Evolutionary conservation across 2,797 vertebrate species (phyloP).

Genomic region (Bucorvus abyssinicus): DNA sequence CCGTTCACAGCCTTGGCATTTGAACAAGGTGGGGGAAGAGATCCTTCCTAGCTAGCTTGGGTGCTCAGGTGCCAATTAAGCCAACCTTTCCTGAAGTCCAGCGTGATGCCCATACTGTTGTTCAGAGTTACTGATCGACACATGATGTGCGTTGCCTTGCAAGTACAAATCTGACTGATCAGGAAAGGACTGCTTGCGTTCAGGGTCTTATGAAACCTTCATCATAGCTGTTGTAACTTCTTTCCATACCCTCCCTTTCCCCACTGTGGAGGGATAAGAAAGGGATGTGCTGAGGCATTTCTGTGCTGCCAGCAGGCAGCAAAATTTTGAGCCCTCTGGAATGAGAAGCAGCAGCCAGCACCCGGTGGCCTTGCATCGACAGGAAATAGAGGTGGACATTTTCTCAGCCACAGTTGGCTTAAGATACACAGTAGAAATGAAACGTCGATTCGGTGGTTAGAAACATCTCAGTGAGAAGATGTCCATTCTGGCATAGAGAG

Average conservation of each 20-base stretch:
- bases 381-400: neutral
- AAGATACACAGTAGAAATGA: neutral
- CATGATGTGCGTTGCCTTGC: neutral
- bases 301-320: neutral
- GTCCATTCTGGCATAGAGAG: neutral
- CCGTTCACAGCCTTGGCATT: neutral
- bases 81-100: neutral
- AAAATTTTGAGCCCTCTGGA: neutral
- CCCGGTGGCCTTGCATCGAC: neutral
- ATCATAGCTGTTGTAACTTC: fast-evolving
- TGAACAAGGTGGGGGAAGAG: neutral
- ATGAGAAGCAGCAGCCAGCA: neutral
- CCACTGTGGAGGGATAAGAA: neutral
- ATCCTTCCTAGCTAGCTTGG: neutral
- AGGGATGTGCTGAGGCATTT: neutral
- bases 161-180: neutral
- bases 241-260: neutral
- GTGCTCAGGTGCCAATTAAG: neutral
- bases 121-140: neutral
- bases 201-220: neutral
- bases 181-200: neutral
- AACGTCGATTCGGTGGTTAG: neutral
- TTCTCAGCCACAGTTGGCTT: neutral
- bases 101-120: fast-evolving
- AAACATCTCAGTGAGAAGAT: neutral